Evolutionary conservation across 2,888 invertebrate species (phyloP), one percentile per base, ranked within the genome.

Genomic region (Folsomia manolachei): DNA sequence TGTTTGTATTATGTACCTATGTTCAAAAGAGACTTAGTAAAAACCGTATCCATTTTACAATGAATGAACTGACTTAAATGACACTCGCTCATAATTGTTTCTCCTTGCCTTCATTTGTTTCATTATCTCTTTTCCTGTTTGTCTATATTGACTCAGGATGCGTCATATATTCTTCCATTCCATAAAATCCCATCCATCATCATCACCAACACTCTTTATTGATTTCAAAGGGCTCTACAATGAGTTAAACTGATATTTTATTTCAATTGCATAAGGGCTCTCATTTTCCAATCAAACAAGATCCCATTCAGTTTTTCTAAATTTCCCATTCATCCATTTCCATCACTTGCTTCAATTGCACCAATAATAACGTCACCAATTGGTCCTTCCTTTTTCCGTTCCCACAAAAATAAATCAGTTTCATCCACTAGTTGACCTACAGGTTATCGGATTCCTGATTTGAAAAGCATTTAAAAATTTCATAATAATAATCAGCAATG

Each of bases 371-470:
- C 60, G 27, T 21, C 68, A 68, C 56, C 26, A 68, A 68, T 60
- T 52, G 61, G 27, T 9, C 19, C 9, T 68, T 68, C 68, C 19
- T 71, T 69, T 56, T 60, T 75, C 53, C 69, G 70, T 39, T 39
- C 39, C 39, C 39, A 39, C 39, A 39, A 39, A n/a, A n/a, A n/a
- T n/a, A n/a, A n/a, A n/a, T n/a, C n/a, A n/a, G 39, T 39, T 39
- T 14, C 39, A n/a, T n/a, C n/a, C n/a, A n/a, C n/a, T n/a, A 39
- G 39, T 39, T 39, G 39, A 39, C 39, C 39, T 39, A 4, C 4
- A 14, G 39, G 14, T 39, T 14, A 39, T 14, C n/a, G n/a, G n/a
- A n/a, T n/a, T n/a, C 39, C 39, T 9, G 39, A 39, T 39, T 39
- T 39, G n/a, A 39, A 39, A 39, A 39, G 39, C 39, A 39, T 39